Conservation (phyloP, 1,140 invertebrate genomes). For the Drosophila willistoni region DNA sequence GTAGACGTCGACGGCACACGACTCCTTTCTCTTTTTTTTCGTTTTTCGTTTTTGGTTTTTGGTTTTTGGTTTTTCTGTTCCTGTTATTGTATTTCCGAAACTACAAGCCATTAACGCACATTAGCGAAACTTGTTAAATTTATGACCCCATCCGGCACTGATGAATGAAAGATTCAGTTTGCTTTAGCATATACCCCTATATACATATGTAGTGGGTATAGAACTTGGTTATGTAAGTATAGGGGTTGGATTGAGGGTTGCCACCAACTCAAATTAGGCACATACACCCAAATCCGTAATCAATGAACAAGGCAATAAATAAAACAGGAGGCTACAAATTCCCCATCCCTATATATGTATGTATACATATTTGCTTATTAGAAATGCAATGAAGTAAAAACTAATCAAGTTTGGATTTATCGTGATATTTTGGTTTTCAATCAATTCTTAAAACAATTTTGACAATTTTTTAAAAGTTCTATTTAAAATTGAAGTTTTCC, state of each 20-base stretch:
- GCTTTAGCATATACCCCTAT: constrained; percentile 25
- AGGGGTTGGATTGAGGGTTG: constrained; percentile 5
- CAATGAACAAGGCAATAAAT: not conserved
- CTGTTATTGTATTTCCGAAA: constrained; percentile 32
- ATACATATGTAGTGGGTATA: not conserved
- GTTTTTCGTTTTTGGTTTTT: constrained; percentile 9
- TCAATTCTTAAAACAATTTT: too few species aligned
- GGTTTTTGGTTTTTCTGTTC: constrained; percentile 17
- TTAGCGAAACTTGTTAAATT: constrained; percentile 78
- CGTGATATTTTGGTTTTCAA: too few species aligned
- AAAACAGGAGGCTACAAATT: not conserved
- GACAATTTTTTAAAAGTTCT: not conserved
- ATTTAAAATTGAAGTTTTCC: too few species aligned
- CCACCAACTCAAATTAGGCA: not conserved
- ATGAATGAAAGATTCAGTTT: constrained; percentile 34
- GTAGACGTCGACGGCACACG: constrained; percentile 24
- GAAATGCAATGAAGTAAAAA: not conserved
- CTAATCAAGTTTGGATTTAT: too few species aligned
- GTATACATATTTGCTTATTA: too few species aligned
- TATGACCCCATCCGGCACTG: constrained; percentile 61
- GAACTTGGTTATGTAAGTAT: not conserved
- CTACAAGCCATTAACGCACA: constrained; percentile 79
- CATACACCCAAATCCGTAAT: not conserved
- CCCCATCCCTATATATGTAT: too few species aligned
- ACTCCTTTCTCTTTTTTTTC: constrained; percentile 13